Evolutionary conservation across 2,113 vertebrate species (phyloP).

Genomic region (Xenopus borealis): DNA sequence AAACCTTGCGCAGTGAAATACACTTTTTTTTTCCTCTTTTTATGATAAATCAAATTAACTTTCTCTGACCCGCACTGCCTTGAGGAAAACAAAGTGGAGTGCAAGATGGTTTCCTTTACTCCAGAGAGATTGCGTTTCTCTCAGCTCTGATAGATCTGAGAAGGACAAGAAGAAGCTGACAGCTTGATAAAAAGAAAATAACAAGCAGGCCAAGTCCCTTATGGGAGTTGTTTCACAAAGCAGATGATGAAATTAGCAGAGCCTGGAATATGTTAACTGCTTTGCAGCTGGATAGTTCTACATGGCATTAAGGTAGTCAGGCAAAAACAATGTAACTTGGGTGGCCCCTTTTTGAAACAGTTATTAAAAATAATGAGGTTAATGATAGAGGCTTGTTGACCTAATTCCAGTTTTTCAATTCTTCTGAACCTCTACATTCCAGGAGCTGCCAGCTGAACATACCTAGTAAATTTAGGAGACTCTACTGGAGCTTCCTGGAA

Average conservation of each 20-base stretch:
- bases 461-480: too few relatives aligned
- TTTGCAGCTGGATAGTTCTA: neutral
- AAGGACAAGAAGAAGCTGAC: constrained; percentile 38
- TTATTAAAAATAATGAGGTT: neutral
- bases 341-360: neutral
- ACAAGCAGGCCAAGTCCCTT: constrained; percentile 34
- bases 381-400: neutral
- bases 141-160: constrained; percentile 26
- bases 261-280: constrained; percentile 23
- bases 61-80: constrained; percentile 33
- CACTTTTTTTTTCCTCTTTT: neutral
- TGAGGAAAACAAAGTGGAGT: constrained; percentile 29
- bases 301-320: neutral
- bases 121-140: constrained; percentile 33
- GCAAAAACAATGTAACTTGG: neutral
- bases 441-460: neutral
- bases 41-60: constrained; percentile 43
- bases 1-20: neutral
- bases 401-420: neutral
- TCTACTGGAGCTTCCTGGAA: too few relatives aligned
- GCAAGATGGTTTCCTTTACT: constrained; percentile 13
- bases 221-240: constrained; percentile 30
- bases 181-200: constrained; percentile 43
- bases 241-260: constrained; percentile 42
- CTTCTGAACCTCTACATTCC: neutral